Evolutionary conservation across 2,113 vertebrate genomes (phyloP).

Genomic region (Ceuthmochares aereus): DNA sequence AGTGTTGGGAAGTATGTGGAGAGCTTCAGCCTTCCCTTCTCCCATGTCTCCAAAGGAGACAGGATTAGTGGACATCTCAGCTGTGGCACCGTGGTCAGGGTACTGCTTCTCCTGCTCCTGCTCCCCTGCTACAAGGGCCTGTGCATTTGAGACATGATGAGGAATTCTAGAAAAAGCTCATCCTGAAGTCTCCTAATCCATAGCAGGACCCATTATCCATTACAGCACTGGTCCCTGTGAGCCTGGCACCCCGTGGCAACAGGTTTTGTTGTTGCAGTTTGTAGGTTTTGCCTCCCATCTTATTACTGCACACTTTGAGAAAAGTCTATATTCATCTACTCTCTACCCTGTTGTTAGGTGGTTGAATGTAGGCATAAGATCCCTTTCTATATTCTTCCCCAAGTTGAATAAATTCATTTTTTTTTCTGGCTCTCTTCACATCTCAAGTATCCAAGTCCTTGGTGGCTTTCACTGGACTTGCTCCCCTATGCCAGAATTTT

Average conservation of each 20-base stretch:
- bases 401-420: neutral
- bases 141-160: neutral
- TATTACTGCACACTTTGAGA: neutral
- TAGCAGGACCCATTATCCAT: no score
- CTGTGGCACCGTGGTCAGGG: fast-evolving
- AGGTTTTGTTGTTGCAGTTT: neutral
- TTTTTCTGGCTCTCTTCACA: fast-evolving
- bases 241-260: fast-evolving
- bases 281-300: neutral
- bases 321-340: neutral
- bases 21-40: neutral
- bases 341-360: neutral
- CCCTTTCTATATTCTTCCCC: neutral
- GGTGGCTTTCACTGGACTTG: neutral
- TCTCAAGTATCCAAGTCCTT: fast-evolving
- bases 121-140: neutral
- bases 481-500: neutral
- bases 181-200: neutral
- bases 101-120: fast-evolving
- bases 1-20: no score
- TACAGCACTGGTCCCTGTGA: fast-evolving
- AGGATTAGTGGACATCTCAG: neutral
- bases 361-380: neutral
- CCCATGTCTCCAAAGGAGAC: fast-evolving
- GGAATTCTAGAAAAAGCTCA: neutral